Evolutionary conservation across 2,888 invertebrate genomes (phyloP), one percentile per base, ranked within the genome.

Genomic region (Gymnocheta viridis): DNA sequence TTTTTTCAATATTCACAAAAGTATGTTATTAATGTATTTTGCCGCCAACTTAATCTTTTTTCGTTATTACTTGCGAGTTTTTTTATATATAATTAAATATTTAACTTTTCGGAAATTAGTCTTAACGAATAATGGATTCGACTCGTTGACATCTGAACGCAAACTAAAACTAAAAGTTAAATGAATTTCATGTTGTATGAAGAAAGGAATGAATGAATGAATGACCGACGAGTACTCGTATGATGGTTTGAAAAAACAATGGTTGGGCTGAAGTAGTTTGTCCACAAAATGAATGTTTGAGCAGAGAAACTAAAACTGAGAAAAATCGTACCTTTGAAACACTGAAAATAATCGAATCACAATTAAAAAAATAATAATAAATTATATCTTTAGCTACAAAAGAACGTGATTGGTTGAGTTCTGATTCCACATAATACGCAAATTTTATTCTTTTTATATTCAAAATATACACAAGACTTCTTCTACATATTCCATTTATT

Each of bases 241-340:
- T 22, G 35, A 62, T 19, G 60, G 62, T 58, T 73, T 49, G 27
- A 62, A 22, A 35, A 19, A 38, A 66, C 47, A 56, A 35, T 49
- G 27, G 4, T 22, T 62, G 86, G 89, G 87, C 86, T 88, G 86
- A 87, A 89, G 87, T 86, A 86, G 85, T 58, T 29, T 14, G 54
- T 70, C 17, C 29, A 56, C 19, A 41, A 88, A 87, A 79, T 87
- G 85, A 87, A 87, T 86, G 14, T 22, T 47, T 60, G 22, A 38
- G 49, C 4, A 14, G 73, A 60, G 56, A 35, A 64, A 70, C 54
- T 22, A 17, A 32, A 35, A 54, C 24, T n/a, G 27, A n/a, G 4
- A n/a, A 27, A 54, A 54, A 24, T 54, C 51, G n/a, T 27, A n/a
- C 32, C 14, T 14, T 9, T 38, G 14, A 14, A 14, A 38, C 38